Conservation (phyloP, 2,888 invertebrate species). For the Amiota communis region DNA sequence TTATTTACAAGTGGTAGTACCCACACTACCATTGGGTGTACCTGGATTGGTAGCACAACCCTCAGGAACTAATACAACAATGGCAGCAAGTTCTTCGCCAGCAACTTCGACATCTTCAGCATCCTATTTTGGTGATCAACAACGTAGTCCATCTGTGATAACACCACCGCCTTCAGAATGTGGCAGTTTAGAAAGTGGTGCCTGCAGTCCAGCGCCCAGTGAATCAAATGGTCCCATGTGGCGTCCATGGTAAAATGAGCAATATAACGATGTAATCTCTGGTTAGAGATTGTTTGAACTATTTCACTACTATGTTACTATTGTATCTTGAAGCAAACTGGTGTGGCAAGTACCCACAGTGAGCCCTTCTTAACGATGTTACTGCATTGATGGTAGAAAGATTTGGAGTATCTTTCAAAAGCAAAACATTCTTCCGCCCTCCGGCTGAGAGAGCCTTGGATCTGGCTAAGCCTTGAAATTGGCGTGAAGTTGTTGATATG, state of each 20-base stretch:
- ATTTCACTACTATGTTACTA: background rate
- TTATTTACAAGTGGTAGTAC: slow-evolving; percentile 72
- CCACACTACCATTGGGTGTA: slow-evolving; percentile 58
- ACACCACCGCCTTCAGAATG: slow-evolving; percentile 73
- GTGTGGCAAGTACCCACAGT: background rate
- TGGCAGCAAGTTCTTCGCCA: slow-evolving; percentile 17
- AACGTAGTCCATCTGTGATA: slow-evolving; percentile 56
- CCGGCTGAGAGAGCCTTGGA: too few relatives aligned
- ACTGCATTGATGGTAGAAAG: too few relatives aligned
- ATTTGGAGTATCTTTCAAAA: too few relatives aligned
- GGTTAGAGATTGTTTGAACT: slow-evolving; percentile 36
- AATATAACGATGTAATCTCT: slow-evolving; percentile 34
- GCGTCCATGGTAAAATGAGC: slow-evolving; percentile 70
- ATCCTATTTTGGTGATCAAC: slow-evolving; percentile 34
- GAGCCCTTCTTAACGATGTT: too few relatives aligned
- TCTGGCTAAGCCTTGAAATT: too few relatives aligned
- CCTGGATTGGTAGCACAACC: slow-evolving; percentile 29
- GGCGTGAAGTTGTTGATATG: too few relatives aligned
- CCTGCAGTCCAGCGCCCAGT: slow-evolving; percentile 71
- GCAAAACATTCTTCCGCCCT: too few relatives aligned
- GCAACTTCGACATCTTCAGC: background rate
- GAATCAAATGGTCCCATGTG: slow-evolving; percentile 68
- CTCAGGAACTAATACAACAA: slow-evolving; percentile 36
- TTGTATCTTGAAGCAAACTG: background rate
- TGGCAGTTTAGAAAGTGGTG: slow-evolving; percentile 70